A percentile compares a stretch with the other conserved stretches of the same genome.
Conservation (phyloP, 2,888 invertebrate genomes). For the Megastigmus dorsalis region DNA sequence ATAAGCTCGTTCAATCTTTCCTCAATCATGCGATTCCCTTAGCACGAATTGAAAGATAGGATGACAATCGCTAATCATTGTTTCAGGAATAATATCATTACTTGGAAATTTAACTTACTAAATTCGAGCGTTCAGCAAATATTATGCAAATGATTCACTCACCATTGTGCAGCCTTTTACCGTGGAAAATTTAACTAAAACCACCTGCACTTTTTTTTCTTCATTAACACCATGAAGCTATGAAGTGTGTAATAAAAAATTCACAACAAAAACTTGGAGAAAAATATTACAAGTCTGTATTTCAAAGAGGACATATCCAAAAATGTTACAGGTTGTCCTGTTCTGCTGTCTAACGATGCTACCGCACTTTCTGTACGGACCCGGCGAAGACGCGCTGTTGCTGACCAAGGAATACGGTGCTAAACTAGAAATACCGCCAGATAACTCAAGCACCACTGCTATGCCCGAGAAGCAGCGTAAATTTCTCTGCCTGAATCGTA, state of each 20-base stretch:
- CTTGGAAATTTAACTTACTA: too few species aligned
- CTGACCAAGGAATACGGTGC: conserved; percentile 79
- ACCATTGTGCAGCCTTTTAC: too few species aligned
- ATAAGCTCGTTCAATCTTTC: conserved; percentile 14
- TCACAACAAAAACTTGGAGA: too few species aligned
- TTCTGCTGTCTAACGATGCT: conserved; percentile 82
- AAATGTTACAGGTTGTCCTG: conserved; percentile 76
- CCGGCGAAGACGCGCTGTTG: conserved; percentile 80
- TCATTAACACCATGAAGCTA: too few species aligned
- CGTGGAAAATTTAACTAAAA: too few species aligned
- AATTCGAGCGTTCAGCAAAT: too few species aligned
- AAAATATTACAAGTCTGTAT: too few species aligned
- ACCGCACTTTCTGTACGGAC: conserved; percentile 82
- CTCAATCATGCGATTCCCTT: conserved; percentile 4
- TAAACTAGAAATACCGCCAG: conserved; percentile 64
- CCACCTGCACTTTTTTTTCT: too few species aligned
- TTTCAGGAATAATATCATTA: not conserved
- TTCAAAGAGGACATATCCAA: too few species aligned
- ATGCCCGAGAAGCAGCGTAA: conserved; percentile 77
- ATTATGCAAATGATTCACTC: too few species aligned
- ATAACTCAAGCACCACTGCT: conserved; percentile 72
- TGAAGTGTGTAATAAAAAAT: too few species aligned
- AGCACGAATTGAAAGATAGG: not conserved
- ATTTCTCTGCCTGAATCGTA: conserved; percentile 76
- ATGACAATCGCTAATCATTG: conserved; percentile 12